Conservation (phyloP, 1,140 invertebrate genomes). For the Sycophila sp. region DNA sequence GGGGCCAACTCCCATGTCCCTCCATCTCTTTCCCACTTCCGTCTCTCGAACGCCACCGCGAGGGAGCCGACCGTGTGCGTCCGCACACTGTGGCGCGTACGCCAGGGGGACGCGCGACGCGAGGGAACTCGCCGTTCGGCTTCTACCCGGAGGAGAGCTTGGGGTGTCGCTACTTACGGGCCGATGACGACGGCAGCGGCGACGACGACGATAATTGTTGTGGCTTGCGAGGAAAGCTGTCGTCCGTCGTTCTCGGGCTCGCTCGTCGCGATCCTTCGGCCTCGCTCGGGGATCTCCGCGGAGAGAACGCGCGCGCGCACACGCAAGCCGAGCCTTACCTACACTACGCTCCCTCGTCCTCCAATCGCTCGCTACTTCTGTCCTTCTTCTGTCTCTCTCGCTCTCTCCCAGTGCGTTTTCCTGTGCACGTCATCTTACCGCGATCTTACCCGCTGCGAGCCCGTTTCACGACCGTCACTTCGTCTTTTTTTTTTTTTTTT, state of each 20-base stretch:
- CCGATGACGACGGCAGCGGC: conserved; percentile 18
- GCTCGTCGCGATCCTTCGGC: conserved; percentile 49
- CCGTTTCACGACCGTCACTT: neutral
- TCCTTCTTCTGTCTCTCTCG: neutral
- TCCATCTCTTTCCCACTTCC: neutral
- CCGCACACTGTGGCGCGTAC: neutral
- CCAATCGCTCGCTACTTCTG: neutral
- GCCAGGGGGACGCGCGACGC: neutral
- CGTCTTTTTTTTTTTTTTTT: neutral
- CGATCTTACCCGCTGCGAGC: too few relatives aligned
- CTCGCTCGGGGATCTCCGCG: conserved; percentile 48
- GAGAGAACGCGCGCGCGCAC: conserved; percentile 28
- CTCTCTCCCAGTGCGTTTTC: neutral
- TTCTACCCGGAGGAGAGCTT: neutral
- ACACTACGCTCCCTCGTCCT: neutral
- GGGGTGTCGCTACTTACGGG: conserved; percentile 2
- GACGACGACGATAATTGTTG: conserved; percentile 18
- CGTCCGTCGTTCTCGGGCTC: neutral
- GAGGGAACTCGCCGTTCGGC: neutral
- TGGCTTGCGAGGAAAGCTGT: conserved; percentile 1
- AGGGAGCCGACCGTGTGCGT: neutral
- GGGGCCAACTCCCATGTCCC: neutral
- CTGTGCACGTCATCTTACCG: neutral
- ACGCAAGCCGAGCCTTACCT: neutral
- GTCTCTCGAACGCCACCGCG: neutral